Conservation (phyloP, 1,140 invertebrate species). For the Pseudomyrmex sp. region DNA sequence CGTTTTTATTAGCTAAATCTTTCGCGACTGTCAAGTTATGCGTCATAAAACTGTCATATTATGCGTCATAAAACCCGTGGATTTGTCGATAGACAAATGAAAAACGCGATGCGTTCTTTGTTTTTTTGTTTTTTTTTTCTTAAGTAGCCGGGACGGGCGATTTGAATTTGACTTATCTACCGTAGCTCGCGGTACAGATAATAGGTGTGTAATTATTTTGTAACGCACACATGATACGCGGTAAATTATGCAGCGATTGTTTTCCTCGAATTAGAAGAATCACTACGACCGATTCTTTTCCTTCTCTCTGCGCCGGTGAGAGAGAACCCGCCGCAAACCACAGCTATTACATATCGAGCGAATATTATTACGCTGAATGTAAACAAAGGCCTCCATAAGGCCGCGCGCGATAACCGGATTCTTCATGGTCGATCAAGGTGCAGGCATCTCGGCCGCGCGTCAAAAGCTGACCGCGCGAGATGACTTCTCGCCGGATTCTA, state of each 20-base stretch:
- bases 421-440: slow-evolving; percentile 41
- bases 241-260: background rate
- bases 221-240: too few species aligned
- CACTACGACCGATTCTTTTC: background rate
- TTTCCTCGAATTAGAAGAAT: background rate
- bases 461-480: slow-evolving; percentile 10
- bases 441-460: slow-evolving; percentile 16
- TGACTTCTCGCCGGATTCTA: slow-evolving; percentile 26
- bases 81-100: slow-evolving; percentile 40
- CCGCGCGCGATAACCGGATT: slow-evolving; percentile 28
- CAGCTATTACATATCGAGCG: slow-evolving; percentile 4
- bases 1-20: slow-evolving; percentile 70
- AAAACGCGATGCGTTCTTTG: background rate
- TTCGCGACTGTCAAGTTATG: slow-evolving; percentile 59
- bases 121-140: slow-evolving; percentile 6
- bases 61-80: slow-evolving; percentile 61
- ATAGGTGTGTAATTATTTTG: too few species aligned
- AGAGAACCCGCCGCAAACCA: background rate
- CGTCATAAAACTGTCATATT: too few species aligned
- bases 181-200: too few species aligned
- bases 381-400: slow-evolving; percentile 16
- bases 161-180: background rate
- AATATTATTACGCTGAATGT: slow-evolving; percentile 20
- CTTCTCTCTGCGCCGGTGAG: too few species aligned
- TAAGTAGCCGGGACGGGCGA: background rate